Evolutionary conservation across 2,113 vertebrate species (phyloP).

Genomic region (Columba livia): DNA sequence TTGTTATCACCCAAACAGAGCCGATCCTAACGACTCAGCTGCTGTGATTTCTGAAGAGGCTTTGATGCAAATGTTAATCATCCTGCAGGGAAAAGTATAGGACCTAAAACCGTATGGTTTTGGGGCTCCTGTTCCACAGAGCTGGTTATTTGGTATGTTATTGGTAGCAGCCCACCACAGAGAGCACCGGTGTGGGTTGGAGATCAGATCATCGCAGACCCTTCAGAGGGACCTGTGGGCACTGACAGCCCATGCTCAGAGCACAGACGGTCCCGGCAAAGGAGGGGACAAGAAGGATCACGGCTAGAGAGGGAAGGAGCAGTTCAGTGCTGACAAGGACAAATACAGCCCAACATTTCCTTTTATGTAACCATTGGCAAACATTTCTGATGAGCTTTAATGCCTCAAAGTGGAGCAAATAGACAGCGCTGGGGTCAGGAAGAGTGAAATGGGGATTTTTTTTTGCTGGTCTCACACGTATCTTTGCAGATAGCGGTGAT

Average conservation of each 20-base stretch:
- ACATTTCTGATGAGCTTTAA: conserved; percentile 22
- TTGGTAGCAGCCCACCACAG: background rate
- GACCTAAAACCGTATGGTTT: background rate
- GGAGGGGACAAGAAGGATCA: background rate
- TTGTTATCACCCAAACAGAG: background rate
- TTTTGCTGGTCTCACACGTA: background rate
- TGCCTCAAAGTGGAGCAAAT: background rate
- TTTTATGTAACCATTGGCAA: background rate
- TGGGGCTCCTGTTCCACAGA: background rate
- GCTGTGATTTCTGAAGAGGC: fast-evolving
- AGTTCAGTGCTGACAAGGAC: background rate
- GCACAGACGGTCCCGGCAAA: fast-evolving
- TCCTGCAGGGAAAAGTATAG: background rate
- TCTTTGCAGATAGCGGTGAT: background rate
- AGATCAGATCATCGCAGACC: fast-evolving
- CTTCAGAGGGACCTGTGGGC: background rate
- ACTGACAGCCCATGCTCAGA: fast-evolving
- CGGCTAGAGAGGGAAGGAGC: background rate
- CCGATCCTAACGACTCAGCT: fast-evolving
- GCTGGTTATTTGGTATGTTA: background rate
- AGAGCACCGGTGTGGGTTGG: background rate
- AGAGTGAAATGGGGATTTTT: background rate
- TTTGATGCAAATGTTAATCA: background rate
- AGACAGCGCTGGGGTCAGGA: background rate
- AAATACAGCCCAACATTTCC: background rate